Base-by-base conservation (phyloP, 2,888 invertebrate genomes). In the Agrilus biguttatus region DNA sequence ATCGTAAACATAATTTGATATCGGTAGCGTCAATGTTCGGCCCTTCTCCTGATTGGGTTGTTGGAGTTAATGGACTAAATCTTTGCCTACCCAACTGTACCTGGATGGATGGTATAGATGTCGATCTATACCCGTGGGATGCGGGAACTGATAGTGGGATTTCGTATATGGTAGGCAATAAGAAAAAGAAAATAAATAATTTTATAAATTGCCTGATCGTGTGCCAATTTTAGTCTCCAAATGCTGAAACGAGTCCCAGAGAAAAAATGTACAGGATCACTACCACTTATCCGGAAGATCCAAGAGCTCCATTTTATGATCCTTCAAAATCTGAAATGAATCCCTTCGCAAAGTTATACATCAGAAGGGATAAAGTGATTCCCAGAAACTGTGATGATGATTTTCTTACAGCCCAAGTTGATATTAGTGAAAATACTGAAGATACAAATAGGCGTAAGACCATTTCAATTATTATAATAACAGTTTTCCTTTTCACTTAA, bases 41-140 rank as follows among this genome's bases (percentile, higher is more conserved):
- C 1, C 97, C 97, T 0, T 91, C 93, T 10, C 97, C 97, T 0
- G 97, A 98, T 70, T 98, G 97, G 97, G 86, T 95, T 54, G 88
- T 95, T 36, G 97, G 97, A 0, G 80, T 97, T 32, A 87, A 77
- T 44, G 83, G 86, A 0, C 67, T 95, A 42, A 84, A 96, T 59
- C 73, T 98, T 8, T 98, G 98, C 60, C 73, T 80, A 45, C 68
- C 73, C 47, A 88, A 96, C 67, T 93, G 97, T 62, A 76, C 87
- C 1, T 98, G 98, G 98, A 74, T 78, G n/a, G 83, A 85, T 52
- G 74, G 80, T 45, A 71, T 84, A 55, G 77, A 78, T 34, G 71
- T 96, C 36, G 90, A 95, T 67, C 71, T 98, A 28, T 86, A 78
- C 60, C 95, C 96, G 0, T 93, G 88, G 70, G 97, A 98, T 69